phyloP scores from a whole-genome alignment of 2,888 invertebrate species.

The Apamea epomidion region DNA sequence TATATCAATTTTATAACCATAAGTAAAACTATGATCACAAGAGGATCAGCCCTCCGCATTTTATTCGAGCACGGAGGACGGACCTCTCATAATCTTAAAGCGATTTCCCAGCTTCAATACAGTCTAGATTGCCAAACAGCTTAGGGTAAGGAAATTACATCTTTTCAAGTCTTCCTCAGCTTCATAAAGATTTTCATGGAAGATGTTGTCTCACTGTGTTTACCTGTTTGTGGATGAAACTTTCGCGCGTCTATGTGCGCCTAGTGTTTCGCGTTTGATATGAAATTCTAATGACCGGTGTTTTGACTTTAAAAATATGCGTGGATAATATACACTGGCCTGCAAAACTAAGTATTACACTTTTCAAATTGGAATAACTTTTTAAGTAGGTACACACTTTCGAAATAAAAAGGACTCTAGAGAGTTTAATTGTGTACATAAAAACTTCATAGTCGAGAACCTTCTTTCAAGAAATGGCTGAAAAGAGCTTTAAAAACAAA shows the following conservation, averaged over 20 bases:
- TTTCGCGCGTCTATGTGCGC: conserved; percentile 13
- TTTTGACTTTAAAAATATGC: background rate
- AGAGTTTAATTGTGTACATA: too few species aligned
- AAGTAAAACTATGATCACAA: conserved; percentile 15
- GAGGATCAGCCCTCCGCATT: conserved; percentile 15
- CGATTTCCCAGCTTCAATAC: conserved; percentile 51
- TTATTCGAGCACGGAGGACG: conserved; percentile 17
- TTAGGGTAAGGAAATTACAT: conserved; percentile 52
- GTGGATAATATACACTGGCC: background rate
- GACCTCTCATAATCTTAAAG: conserved; percentile 42
- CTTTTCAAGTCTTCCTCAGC: conserved; percentile 30
- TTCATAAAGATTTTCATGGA: conserved; percentile 34
- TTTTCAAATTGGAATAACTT: too few species aligned
- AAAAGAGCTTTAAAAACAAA: too few species aligned
- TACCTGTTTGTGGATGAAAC: conserved; percentile 38
- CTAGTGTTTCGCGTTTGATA: conserved; percentile 23
- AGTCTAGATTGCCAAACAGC: conserved; percentile 51
- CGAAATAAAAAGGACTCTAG: too few species aligned
- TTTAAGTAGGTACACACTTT: too few species aligned
- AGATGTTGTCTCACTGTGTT: conserved; percentile 46
- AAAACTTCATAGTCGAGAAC: too few species aligned
- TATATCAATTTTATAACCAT: background rate
- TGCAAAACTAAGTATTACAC: too few species aligned
- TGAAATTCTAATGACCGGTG: background rate
- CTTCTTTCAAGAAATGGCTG: too few species aligned